Evolutionary conservation across 2,888 invertebrate species (phyloP).

Genomic region (Drosophila engyochracea): DNA sequence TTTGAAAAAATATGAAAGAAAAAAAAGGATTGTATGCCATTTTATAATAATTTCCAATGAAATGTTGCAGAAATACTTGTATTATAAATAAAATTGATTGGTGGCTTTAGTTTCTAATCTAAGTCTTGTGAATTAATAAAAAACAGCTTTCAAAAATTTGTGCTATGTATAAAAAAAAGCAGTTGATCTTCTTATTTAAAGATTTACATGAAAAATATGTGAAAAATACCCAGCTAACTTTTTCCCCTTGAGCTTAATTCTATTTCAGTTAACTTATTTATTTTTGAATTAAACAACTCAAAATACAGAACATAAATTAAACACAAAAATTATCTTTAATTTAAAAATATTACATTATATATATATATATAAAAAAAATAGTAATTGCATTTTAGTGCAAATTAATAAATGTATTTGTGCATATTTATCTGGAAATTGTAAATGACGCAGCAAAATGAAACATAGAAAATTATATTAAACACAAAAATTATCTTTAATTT

Average conservation of each 20-base stretch:
- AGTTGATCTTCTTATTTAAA: neutral
- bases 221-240: neutral
- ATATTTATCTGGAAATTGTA: constrained; percentile 75
- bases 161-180: neutral
- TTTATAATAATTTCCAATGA: neutral
- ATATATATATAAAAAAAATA: neutral
- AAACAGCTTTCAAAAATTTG: neutral
- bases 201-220: neutral
- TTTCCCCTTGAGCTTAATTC: neutral
- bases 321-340: neutral
- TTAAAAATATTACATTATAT: neutral
- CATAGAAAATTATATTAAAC: constrained; percentile 70
- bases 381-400: neutral
- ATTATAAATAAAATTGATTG: neutral
- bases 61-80: neutral
- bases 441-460: constrained; percentile 82
- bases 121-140: neutral
- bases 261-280: neutral
- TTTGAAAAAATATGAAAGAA: no score
- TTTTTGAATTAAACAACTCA: neutral
- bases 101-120: neutral
- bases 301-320: neutral
- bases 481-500: neutral
- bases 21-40: no score
- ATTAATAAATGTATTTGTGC: constrained; percentile 25